Base-by-base conservation (phyloP, 2,113 vertebrate genomes). In the Dunckerocampus dactyliophorus region DNA sequence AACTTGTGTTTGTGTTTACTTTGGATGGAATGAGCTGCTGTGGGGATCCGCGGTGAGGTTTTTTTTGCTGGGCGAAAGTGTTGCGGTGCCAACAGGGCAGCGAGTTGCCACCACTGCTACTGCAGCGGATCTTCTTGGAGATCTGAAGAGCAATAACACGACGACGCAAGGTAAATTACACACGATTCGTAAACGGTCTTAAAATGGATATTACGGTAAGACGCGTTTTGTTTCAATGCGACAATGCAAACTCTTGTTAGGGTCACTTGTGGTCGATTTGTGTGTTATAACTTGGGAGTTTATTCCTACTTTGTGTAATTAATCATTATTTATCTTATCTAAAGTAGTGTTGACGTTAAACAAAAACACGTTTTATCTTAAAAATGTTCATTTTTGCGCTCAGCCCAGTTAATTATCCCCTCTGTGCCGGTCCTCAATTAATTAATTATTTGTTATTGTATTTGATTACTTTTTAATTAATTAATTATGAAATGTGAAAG, bases 31-130 rank as follows among this genome's bases (percentile, higher is more conserved):
- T 79, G 78, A 79, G 54, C 2, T 17, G 50, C 45, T 2, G 69
- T 19, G 47, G 17, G 20, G 37, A 54, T 15, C 59, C 59, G 6
- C 59, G 34, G 60, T 85, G 77, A 85, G 63, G 11, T 56, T 15
- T 15, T 37, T 34, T 34, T 8, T 34, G 4, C 6, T 79, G 54
- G 80, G 71, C 75, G 72, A 83, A 65, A 71, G 82, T 64, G 71
- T 22, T 59, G 65, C 55, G 75, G 81, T 86, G 81, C 85, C 85
- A 82, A 17, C 83, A 12, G 73, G 74, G 82, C 85, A 83, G 80
- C 77, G 0, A 71, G 78, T 28, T 54, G 16, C 24, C 24, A 48
- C 57, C 63, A 73, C 59, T 7, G 57, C 39, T 17, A 47, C 60
- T 42, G 47, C 19, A 46, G 46, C 39, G 70, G 76, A 24, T 71